These are phyloP conservation scores for Ivindomyrus marchei DNA, from an alignment of 2,113 vertebrate genomes.

Conservation along the genomic window DNA sequence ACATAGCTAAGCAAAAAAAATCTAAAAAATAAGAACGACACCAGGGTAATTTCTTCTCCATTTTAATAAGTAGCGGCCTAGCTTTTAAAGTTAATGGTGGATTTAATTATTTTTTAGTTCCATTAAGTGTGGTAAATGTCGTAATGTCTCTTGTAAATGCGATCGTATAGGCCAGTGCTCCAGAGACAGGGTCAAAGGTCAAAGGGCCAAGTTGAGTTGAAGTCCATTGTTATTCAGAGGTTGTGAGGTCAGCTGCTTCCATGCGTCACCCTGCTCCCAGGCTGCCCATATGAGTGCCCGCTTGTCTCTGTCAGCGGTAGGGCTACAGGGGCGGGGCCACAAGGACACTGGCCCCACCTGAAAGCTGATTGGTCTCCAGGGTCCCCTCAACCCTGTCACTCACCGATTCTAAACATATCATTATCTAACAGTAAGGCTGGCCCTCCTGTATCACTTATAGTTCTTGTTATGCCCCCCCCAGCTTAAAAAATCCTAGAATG, in stretches of 20 bases:
- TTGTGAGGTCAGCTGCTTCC: not conserved
- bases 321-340: not conserved
- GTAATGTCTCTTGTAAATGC: not conserved
- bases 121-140: conserved; percentile 35
- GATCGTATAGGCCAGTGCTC: not conserved
- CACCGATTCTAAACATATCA: not conserved
- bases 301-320: not conserved
- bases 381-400: not conserved
- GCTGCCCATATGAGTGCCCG: not conserved
- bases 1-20: not conserved
- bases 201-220: conserved; percentile 4
- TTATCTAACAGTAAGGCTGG: not conserved
- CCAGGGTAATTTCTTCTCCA: not conserved
- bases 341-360: not conserved
- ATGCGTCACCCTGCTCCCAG: not conserved
- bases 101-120: conserved; percentile 8
- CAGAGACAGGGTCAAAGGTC: conserved; percentile 26
- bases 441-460: not conserved
- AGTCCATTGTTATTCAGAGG: not conserved
- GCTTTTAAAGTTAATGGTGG: conserved; percentile 23
- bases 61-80: not conserved
- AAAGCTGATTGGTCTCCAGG: not conserved
- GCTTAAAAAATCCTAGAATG: not conserved
- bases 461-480: not conserved
- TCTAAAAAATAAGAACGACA: not conserved